A percentile compares a stretch with the other conserved stretches of the same genome.
Conservation (phyloP, 1,140 invertebrate genomes). For the Rhopalosiphum padi region DNA sequence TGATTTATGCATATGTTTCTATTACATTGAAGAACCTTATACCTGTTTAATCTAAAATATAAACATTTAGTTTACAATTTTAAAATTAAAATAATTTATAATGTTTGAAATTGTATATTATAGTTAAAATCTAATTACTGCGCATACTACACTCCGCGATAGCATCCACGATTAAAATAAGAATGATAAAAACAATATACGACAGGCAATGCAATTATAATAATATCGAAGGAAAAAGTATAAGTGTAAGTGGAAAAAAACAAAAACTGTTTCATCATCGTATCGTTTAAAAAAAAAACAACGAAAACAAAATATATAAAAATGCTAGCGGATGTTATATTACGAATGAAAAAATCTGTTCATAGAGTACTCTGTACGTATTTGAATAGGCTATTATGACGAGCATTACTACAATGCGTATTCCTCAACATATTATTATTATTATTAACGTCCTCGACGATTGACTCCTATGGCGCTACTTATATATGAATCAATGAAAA, state of each 20-base stretch:
- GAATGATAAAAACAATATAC: no score
- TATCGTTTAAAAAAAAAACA: not conserved
- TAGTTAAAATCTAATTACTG: no score
- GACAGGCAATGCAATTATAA: no score
- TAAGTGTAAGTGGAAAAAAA: not conserved
- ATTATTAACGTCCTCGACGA: not conserved
- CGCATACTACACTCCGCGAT: no score
- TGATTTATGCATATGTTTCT: not conserved
- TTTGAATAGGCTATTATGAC: not conserved
- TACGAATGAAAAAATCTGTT: not conserved
- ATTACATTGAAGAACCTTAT: not conserved
- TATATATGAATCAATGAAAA: not conserved
- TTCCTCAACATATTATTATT: not conserved
- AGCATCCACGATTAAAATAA: no score
- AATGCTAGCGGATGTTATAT: not conserved
- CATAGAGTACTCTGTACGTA: no score
- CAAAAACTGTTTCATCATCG: not conserved
- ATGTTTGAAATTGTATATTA: not conserved
- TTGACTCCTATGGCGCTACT: not conserved
- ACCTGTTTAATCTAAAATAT: not conserved
- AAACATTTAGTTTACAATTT: not conserved
- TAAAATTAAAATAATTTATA: not conserved
- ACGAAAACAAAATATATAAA: not conserved
- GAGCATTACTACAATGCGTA: not conserved
- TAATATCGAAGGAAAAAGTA: no score